A percentile compares a stretch with the other conserved stretches of the same genome.
Evolutionary conservation across 30 jellyfish, hydroid and myxozoan genomes (phyloP).

Genomic region (Mastigias papua): DNA sequence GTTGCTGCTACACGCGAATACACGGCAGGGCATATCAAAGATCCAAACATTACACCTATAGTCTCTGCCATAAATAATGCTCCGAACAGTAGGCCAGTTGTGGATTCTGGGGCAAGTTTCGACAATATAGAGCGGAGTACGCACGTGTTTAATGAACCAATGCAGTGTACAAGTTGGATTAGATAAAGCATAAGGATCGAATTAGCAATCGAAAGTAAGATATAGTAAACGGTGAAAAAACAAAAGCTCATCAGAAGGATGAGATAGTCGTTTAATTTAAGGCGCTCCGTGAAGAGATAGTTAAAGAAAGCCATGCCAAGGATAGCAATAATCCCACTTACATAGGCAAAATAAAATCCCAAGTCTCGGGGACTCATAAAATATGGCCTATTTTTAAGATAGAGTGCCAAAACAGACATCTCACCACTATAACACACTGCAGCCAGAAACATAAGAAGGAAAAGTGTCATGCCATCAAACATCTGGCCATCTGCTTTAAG

Average conservation of each 20-base stretch:
- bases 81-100: constrained; percentile 17
- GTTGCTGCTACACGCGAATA: constrained; percentile 1
- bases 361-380: neutral
- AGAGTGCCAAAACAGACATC: constrained; percentile 3
- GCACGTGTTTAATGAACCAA: neutral
- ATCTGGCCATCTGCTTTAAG: constrained; percentile 4
- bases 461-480: neutral
- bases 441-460: neutral
- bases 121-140: neutral
- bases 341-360: constrained; percentile 3
- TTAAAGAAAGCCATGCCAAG: neutral
- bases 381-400: constrained; percentile 10
- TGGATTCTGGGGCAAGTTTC: neutral
- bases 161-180: neutral
- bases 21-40: neutral
- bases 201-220: neutral
- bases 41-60: constrained; percentile 3
- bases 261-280: neutral
- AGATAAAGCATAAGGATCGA: constrained; percentile 11
- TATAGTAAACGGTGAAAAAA: neutral
- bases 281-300: neutral
- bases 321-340: constrained; percentile 9
- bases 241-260: neutral
- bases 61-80: constrained; percentile 21
- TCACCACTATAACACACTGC: constrained; percentile 10